Evolutionary conservation across 1,140 invertebrate genomes (phyloP).

Genomic region (Drosophila pseudoobscura): DNA sequence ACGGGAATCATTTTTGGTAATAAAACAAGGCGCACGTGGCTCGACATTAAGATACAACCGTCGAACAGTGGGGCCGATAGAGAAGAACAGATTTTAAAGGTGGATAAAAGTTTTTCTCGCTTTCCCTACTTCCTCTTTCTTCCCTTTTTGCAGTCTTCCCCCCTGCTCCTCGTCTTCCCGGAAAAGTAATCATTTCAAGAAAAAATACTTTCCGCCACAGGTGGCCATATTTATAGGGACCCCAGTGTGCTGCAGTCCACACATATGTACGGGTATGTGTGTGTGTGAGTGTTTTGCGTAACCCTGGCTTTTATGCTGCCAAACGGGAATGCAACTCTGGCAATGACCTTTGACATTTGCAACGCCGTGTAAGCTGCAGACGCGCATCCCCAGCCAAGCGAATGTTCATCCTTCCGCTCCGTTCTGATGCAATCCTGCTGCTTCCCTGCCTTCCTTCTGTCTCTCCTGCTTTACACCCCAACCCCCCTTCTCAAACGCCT

Average conservation of each 20-base stretch:
- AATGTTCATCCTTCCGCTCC: no score
- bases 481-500: background rate
- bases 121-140: no score
- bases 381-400: background rate
- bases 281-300: slow-evolving; percentile 47
- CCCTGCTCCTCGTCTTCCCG: no score
- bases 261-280: slow-evolving; percentile 8
- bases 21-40: no score
- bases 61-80: no score
- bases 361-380: background rate
- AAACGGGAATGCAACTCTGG: slow-evolving; percentile 40
- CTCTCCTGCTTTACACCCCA: background rate
- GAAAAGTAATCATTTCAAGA: no score
- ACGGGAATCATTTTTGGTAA: no score
- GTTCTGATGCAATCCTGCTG: no score
- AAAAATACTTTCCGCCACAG: background rate
- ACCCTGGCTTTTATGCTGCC: slow-evolving; percentile 54
- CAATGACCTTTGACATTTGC: slow-evolving; percentile 74
- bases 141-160: no score
- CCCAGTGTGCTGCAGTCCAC: slow-evolving; percentile 8
- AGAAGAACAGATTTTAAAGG: no score
- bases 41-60: no score
- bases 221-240: slow-evolving; percentile 10
- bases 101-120: no score
- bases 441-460: background rate